Evolutionary conservation across 2,888 invertebrate species (phyloP).

Genomic region (Ophraella communa): DNA sequence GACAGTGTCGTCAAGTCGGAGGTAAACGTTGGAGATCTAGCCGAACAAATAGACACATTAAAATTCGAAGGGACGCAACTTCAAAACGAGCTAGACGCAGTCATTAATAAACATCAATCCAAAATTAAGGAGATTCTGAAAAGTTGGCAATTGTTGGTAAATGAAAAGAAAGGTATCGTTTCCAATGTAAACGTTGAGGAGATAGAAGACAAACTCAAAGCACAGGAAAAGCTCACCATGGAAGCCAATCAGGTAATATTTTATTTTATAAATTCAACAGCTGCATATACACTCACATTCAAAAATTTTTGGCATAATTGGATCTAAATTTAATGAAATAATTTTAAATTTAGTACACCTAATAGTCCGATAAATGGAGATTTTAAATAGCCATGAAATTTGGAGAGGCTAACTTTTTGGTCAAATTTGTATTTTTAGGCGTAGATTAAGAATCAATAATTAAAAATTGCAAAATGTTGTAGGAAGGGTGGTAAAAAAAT

Average conservation of each 20-base stretch:
- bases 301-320: no score
- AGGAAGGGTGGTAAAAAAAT: no score
- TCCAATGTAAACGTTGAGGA: constrained; percentile 40
- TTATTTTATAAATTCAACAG: neutral
- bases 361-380: neutral
- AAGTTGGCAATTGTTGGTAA: constrained; percentile 47
- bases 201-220: constrained; percentile 46
- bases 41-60: constrained; percentile 45
- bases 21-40: constrained; percentile 43
- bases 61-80: constrained; percentile 47
- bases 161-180: constrained; percentile 35
- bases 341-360: neutral
- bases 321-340: no score
- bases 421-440: no score
- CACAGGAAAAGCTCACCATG: constrained; percentile 43
- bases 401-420: no score
- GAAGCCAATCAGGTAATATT: constrained; percentile 38
- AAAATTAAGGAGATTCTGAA: constrained; percentile 47
- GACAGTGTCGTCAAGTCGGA: constrained; percentile 47
- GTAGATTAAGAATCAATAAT: no score
- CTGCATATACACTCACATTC: no score
- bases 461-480: no score
- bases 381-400: neutral
- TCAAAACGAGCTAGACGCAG: constrained; percentile 47
- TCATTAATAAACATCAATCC: constrained; percentile 46